Base-by-base conservation (phyloP, 2,888 invertebrate genomes). In the Cantharis rufa region DNA sequence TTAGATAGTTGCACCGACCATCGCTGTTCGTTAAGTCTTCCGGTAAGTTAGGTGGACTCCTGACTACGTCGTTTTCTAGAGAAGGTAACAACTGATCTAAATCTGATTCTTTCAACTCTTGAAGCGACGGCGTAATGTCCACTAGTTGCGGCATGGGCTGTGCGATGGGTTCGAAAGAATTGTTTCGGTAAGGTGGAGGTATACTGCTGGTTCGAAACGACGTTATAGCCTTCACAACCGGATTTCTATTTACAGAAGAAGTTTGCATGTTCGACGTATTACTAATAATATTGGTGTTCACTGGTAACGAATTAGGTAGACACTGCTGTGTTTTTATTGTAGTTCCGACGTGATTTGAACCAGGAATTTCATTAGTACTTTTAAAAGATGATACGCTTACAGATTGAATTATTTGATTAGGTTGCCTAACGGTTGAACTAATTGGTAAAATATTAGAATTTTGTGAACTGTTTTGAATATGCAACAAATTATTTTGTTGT, bases 1-100 rank as follows among this genome's bases (percentile, higher is more conserved):
- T 96, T 66, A 97, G 92, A 90, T 95, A 95, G 89, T 95, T 95
- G 84, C 93, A 91, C 87, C 91, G 92, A 85, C 93, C 93, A 77
- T 69, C 92, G 77, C 91, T 90, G 69, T 91, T 91, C 71, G 91
- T 92, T 77, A 90, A 86, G 69, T 85, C 91, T 87, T 85, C 92
- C 83, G 82, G 91, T 83, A 83, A 89, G 87, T 87, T 91, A 85
- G 90, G 75, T 88, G 80, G 90, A 89, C 81, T 87, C 4, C 89
- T 89, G 69, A 89, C 85, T 69, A 93, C 89, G 83, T 93, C 92
- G 81, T 91, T 90, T 69, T 91, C 92, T 48, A 48, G 86, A 32
- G 90, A 90, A 15, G 92, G 92, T 84, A 93, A 88, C 82, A 94
- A 88, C 82, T 92, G 92, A 83, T 93, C 93, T 74, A 93, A 89